Percentiles rank a stretch among this genome's conserved stretches.
Conservation (phyloP, 2,888 invertebrate species). For the Orthonevra nobilis region DNA sequence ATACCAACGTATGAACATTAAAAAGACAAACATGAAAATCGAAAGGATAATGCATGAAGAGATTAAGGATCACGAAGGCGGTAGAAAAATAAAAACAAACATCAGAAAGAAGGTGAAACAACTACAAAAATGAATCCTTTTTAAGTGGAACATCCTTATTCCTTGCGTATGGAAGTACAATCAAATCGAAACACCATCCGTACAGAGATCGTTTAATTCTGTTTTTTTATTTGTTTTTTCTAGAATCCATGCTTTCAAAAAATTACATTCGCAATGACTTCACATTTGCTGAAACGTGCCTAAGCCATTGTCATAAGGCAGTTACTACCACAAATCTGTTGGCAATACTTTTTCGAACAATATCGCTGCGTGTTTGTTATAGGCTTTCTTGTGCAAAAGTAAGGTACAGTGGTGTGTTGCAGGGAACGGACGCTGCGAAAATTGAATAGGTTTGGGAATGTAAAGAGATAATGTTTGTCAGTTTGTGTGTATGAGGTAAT, state of each 20-base stretch:
- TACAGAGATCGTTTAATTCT: conserved; percentile 30
- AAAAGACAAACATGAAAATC: conserved; percentile 45
- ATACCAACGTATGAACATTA: conserved; percentile 23
- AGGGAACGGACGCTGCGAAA: neutral
- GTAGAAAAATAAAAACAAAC: conserved; percentile 19
- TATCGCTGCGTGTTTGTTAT: too few relatives aligned
- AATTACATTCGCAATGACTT: conserved; percentile 7
- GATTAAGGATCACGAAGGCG: too few relatives aligned
- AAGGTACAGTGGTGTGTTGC: conserved; percentile 20
- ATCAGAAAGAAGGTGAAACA: conserved; percentile 23
- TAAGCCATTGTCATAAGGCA: conserved; percentile 58
- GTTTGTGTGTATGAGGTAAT: too few relatives aligned
- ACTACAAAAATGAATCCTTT: conserved; percentile 15
- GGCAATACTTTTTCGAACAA: conserved; percentile 44
- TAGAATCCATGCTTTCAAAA: too few relatives aligned
- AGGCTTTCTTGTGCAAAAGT: conserved; percentile 4
- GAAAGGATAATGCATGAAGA: conserved; percentile 47
- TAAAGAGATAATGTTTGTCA: too few relatives aligned
- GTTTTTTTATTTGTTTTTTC: neutral
- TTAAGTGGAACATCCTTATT: conserved; percentile 3
- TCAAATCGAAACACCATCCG: conserved; percentile 44
- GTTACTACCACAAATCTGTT: conserved; percentile 53
- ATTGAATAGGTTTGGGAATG: too few relatives aligned
- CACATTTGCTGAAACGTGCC: conserved; percentile 41
- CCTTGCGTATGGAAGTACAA: conserved; percentile 9